A percentile compares a stretch with the other conserved stretches of the same genome.
Evolutionary conservation across 2,888 invertebrate species (phyloP).

Genomic region (Amphimallon solstitiale): DNA sequence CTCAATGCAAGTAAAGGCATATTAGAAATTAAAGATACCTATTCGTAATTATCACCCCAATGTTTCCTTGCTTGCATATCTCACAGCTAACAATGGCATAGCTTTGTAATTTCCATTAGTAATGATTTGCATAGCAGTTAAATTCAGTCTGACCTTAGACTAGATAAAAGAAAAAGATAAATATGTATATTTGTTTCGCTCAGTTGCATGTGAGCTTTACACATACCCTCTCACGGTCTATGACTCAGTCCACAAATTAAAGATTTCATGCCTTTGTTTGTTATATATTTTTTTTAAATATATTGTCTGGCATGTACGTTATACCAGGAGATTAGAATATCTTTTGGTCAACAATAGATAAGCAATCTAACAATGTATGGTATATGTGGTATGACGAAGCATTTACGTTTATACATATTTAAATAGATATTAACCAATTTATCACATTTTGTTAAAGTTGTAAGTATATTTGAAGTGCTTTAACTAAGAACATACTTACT

Average conservation of each 20-base stretch:
- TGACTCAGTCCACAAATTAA: constrained; percentile 19
- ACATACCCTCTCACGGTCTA: constrained; percentile 26
- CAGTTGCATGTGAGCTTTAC: constrained; percentile 46
- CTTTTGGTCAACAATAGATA: not conserved
- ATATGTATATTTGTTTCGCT: constrained; percentile 44
- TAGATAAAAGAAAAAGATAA: constrained; percentile 28
- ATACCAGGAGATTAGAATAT: not conserved
- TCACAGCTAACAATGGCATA: not conserved
- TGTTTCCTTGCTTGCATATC: not conserved
- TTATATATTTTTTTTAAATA: not conserved
- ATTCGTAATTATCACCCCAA: constrained; percentile 1
- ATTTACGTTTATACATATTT: too few species aligned
- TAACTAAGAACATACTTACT: too few species aligned
- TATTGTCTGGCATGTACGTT: not conserved
- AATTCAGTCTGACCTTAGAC: not conserved
- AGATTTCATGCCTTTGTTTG: constrained; percentile 24
- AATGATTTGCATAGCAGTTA: constrained; percentile 11
- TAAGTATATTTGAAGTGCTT: too few species aligned
- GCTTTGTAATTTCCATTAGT: constrained; percentile 26
- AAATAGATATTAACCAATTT: too few species aligned
- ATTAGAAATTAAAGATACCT: constrained; percentile 13
- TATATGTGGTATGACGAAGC: too few species aligned
- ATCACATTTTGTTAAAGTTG: too few species aligned
- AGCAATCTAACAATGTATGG: too few species aligned
- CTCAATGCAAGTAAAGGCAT: not conserved